Evolutionary conservation across 2,888 invertebrate genomes (phyloP).

Genomic region (Erpobdella octoculata): DNA sequence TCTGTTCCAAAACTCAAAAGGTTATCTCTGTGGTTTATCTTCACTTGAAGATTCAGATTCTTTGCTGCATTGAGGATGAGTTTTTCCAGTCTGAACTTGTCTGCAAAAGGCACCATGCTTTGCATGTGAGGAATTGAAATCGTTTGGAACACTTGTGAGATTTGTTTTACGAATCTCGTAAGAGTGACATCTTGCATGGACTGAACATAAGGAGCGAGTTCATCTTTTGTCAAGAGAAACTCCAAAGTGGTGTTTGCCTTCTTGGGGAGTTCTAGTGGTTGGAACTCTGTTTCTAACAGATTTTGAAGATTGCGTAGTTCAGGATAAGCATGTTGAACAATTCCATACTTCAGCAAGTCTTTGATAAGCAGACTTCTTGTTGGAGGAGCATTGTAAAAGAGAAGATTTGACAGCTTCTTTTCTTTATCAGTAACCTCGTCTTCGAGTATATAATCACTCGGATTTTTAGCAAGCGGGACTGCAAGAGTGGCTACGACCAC

Average conservation of each 20-base stretch:
- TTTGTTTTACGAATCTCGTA: conserved; percentile 73
- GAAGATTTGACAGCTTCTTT: conserved; percentile 76
- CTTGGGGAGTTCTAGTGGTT: conserved; percentile 77
- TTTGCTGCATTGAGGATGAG: conserved; percentile 87
- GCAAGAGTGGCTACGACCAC: conserved; percentile 84
- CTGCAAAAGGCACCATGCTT: conserved; percentile 76
- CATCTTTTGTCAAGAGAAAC: conserved; percentile 57
- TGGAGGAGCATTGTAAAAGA: conserved; percentile 82
- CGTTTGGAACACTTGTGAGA: conserved; percentile 80
- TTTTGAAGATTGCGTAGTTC: conserved; percentile 80
- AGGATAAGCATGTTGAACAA: conserved; percentile 74
- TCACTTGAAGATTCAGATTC: conserved; percentile 80
- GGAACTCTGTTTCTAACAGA: conserved; percentile 91
- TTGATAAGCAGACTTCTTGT: conserved; percentile 76
- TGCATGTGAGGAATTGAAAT: conserved; percentile 78
- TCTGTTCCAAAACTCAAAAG: conserved; percentile 92
- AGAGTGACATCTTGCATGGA: conserved; percentile 84
- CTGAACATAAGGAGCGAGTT: conserved; percentile 73
- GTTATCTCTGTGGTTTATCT: conserved; percentile 58
- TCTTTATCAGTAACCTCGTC: conserved; percentile 90
- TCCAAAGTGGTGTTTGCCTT: conserved; percentile 74
- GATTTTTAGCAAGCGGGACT: conserved; percentile 85
- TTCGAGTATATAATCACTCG: conserved; percentile 92
- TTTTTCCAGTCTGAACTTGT: conserved; percentile 79
- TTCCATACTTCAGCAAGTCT: conserved; percentile 74